Conservation (phyloP, 2,888 invertebrate species). For the Cephus spinipes region DNA sequence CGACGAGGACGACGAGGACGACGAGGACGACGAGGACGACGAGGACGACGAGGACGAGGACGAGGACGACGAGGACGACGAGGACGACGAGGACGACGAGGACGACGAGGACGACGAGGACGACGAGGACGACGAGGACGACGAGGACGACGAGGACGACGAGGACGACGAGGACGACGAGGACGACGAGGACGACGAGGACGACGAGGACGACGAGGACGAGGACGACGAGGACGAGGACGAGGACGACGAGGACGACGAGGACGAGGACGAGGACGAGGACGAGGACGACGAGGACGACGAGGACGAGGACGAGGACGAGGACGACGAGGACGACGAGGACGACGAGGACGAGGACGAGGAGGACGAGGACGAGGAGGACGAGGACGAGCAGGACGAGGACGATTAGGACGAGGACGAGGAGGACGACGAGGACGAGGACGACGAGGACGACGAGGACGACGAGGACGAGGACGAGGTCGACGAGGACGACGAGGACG, state of each 20-base stretch:
- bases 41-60: background rate
- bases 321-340: background rate
- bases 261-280: background rate
- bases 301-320: background rate
- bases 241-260: background rate
- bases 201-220: background rate
- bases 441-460: background rate
- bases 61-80: background rate
- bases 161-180: constrained; percentile 2
- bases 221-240: background rate
- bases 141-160: constrained; percentile 2
- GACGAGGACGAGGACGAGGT: background rate
- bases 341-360: background rate
- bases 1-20: constrained; percentile 78
- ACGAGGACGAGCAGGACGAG: too few relatives aligned
- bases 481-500: background rate
- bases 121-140: background rate
- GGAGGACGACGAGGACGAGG: too few relatives aligned
- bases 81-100: too few relatives aligned
- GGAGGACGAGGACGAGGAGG: background rate
- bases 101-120: too few relatives aligned
- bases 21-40: background rate
- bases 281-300: background rate
- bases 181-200: background rate
- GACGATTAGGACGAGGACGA: too few relatives aligned